These are phyloP conservation scores for Ispidina lecontei DNA, from an alignment of 2,797 vertebrate genomes.

Conservation along the genomic window DNA sequence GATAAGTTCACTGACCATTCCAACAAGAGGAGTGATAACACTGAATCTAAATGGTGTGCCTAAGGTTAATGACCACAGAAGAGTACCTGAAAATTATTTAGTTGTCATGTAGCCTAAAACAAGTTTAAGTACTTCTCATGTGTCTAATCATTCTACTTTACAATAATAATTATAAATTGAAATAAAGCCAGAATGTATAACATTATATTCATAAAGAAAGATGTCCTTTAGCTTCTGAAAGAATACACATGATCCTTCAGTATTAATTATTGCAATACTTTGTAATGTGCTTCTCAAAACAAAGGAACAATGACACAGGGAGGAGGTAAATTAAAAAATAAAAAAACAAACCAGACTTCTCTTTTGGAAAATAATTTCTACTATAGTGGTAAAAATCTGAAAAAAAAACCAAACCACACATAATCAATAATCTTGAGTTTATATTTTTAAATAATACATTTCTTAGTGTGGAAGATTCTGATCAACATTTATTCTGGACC, in stretches of 20 bases:
- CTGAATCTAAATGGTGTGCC: not conserved
- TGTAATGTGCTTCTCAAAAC: not conserved
- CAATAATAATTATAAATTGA: too few relatives aligned
- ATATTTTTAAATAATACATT: not conserved
- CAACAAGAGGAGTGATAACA: not conserved
- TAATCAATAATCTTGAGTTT: not conserved
- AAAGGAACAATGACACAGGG: not conserved
- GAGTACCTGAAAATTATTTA: not conserved
- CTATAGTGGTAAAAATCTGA: not conserved
- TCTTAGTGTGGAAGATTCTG: not conserved
- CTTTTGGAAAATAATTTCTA: not conserved
- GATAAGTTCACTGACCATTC: not conserved
- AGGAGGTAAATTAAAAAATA: not conserved
- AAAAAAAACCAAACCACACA: not conserved
- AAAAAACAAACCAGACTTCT: not conserved
- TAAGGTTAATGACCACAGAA: not conserved
- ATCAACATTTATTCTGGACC: not conserved
- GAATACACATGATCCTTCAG: fast-evolving
- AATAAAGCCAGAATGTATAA: not conserved
- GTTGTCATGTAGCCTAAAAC: not conserved
- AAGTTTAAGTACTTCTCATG: not conserved
- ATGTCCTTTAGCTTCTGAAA: not conserved
- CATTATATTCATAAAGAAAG: not conserved
- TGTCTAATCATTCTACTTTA: not conserved
- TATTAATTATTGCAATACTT: not conserved